phyloP scores from a whole-genome alignment of 2,888 invertebrate genomes.

The Temnothorax rugatulus region DNA sequence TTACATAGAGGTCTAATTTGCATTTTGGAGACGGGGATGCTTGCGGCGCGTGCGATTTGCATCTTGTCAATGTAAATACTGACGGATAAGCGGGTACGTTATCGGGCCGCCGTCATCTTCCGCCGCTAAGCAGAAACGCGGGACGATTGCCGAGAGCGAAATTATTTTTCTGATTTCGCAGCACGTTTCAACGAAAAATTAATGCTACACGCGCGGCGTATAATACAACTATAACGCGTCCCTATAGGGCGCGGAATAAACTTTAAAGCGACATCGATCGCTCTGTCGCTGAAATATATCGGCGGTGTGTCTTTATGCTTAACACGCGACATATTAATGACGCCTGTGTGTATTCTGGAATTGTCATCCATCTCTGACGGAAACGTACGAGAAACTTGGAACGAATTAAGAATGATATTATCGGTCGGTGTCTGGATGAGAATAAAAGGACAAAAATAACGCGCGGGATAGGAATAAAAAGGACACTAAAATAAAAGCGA shows the following conservation, averaged over 20 bases:
- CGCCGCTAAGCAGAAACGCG: neutral
- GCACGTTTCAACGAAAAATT: conserved; percentile 1
- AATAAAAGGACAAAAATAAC: conserved; percentile 15
- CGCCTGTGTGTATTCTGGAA: neutral
- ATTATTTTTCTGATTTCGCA: neutral
- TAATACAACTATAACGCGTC: neutral
- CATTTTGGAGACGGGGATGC: conserved; percentile 35
- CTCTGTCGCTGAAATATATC: conserved; percentile 12
- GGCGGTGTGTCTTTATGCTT: neutral
- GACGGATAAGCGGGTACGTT: conserved; percentile 12
- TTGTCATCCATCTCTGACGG: neutral
- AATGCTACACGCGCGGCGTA: neutral
- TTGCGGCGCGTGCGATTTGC: conserved; percentile 34
- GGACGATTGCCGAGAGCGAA: neutral
- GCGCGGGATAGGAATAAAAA: neutral
- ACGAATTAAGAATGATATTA: conserved; percentile 22
- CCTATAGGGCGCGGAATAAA: neutral
- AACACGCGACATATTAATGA: conserved; percentile 22
- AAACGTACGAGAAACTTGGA: neutral
- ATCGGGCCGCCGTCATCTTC: neutral
- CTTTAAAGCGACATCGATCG: conserved; percentile 38
- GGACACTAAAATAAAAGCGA: neutral
- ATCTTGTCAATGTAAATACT: conserved; percentile 29
- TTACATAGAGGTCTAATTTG: conserved; percentile 29
- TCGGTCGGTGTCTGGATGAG: neutral